Conservation (phyloP, 2,113 vertebrate genomes). For the Ophthalmolycus amberensis region DNA sequence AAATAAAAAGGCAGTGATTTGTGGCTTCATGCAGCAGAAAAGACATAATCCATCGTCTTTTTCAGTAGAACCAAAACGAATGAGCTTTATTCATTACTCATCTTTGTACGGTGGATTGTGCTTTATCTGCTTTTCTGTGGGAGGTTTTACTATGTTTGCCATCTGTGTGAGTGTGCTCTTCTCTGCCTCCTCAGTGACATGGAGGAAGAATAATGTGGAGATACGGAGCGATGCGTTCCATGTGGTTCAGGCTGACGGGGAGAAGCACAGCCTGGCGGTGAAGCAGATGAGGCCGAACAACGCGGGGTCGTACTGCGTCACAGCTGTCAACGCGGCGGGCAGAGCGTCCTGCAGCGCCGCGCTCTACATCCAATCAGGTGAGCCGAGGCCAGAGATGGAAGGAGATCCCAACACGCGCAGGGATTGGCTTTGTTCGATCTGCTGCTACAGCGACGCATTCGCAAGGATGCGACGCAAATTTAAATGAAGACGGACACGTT, state of each 20-base stretch:
- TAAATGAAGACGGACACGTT: constrained; percentile 3
- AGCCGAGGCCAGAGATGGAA: constrained; percentile 16
- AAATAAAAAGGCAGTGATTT: no score
- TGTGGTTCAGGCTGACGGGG: constrained; percentile 84
- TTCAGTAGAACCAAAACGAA: background rate
- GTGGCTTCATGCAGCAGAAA: no score
- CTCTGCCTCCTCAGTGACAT: constrained; percentile 81
- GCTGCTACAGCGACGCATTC: constrained; percentile 1
- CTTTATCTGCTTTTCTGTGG: constrained; percentile 30
- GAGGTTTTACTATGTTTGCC: constrained; percentile 10
- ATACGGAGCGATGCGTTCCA: constrained; percentile 79
- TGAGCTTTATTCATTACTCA: background rate
- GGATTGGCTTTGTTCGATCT: background rate
- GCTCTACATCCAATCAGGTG: constrained; percentile 88
- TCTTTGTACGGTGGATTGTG: constrained; percentile 1
- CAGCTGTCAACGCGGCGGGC: constrained; percentile 86
- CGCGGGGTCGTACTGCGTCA: constrained; percentile 86
- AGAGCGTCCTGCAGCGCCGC: constrained; percentile 85
- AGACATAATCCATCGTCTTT: background rate
- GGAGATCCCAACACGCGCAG: no score
- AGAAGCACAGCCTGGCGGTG: constrained; percentile 87
- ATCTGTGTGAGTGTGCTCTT: constrained; percentile 13
- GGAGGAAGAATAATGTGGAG: constrained; percentile 86
- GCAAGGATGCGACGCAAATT: background rate
- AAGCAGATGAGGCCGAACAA: constrained; percentile 81